Conservation (phyloP, 2,797 vertebrate species). For the Perdix hodgsoniae region DNA sequence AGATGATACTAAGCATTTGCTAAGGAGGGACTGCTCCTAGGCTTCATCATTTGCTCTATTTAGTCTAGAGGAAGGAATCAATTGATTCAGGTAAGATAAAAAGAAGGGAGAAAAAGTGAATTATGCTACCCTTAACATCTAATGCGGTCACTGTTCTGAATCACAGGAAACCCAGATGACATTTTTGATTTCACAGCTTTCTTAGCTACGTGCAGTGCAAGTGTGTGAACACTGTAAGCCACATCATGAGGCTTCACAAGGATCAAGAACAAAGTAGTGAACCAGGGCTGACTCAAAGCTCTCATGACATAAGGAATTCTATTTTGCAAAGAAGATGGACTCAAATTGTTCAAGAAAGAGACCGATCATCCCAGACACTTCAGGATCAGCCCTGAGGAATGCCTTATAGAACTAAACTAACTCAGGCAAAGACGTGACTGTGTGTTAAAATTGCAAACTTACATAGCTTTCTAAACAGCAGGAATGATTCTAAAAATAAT, state of each 20-base stretch:
- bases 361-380: background rate
- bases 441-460: background rate
- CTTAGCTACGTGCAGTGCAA: background rate
- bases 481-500: background rate
- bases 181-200: background rate
- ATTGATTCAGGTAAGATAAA: background rate
- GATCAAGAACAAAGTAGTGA: background rate
- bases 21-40: background rate
- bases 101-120: background rate
- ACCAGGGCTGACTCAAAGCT: background rate
- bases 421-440: background rate
- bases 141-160: background rate
- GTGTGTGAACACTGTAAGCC: fast-evolving
- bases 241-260: background rate
- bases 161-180: background rate
- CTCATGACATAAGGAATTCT: background rate
- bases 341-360: background rate
- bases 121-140: background rate
- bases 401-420: background rate
- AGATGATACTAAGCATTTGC: background rate
- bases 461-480: background rate
- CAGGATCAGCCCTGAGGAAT: background rate
- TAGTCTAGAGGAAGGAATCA: background rate
- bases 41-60: background rate
- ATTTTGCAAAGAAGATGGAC: background rate